phyloP scores from a whole-genome alignment of 2,113 vertebrate species.

The Leucosticte australis region DNA sequence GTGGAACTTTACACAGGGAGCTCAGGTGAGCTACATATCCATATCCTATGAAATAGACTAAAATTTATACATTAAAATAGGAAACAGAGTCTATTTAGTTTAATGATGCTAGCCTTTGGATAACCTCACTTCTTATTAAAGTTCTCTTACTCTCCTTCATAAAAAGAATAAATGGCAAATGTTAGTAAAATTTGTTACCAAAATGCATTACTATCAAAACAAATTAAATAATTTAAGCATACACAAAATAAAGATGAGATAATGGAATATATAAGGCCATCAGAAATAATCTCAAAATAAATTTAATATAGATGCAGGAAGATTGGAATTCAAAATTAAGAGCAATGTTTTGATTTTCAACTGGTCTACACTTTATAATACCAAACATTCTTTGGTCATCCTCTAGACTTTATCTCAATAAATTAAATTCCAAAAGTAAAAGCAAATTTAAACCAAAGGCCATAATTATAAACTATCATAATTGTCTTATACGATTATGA shows the following conservation, averaged over 20 bases:
- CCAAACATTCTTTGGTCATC: neutral
- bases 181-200: neutral
- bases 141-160: neutral
- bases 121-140: neutral
- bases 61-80: neutral
- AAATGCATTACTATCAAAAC: neutral
- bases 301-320: neutral
- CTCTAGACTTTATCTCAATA: neutral
- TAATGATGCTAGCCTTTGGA: neutral
- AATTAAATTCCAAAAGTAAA: neutral
- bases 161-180: neutral
- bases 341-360: neutral
- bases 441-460: neutral
- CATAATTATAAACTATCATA: neutral
- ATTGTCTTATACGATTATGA: neutral
- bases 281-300: neutral
- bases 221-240: neutral
- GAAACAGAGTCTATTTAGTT: neutral
- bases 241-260: neutral
- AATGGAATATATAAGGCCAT: neutral
- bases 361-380: fast-evolving
- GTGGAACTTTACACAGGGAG: fast-evolving
- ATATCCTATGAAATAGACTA: neutral
- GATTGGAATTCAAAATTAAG: neutral
- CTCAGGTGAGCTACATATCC: neutral